Evolutionary conservation across 2,797 vertebrate genomes (phyloP).

Genomic region (Rhadinocentrus ornatus): DNA sequence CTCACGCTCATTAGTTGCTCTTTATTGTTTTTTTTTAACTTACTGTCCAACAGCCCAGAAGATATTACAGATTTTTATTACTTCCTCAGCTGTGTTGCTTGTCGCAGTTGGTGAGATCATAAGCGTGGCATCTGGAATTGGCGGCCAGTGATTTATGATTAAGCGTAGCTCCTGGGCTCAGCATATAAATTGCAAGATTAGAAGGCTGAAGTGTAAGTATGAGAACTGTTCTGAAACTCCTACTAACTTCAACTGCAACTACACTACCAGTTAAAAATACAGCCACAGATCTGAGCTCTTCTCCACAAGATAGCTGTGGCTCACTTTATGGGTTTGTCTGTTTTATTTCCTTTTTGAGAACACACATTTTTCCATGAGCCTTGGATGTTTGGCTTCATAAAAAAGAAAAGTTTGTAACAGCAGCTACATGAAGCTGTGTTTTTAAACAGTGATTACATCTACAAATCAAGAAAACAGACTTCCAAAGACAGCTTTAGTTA

Average conservation of each 20-base stretch:
- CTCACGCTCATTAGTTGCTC: background rate
- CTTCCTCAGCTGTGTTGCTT: slow-evolving; percentile 36
- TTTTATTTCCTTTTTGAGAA: background rate
- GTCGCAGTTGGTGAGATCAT: slow-evolving; percentile 41
- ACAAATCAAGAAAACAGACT: background rate
- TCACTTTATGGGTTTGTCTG: background rate
- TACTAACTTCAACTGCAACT: background rate
- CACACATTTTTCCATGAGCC: background rate
- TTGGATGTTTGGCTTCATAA: background rate
- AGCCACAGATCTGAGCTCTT: background rate
- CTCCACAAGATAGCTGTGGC: background rate
- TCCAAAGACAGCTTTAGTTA: background rate
- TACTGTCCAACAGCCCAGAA: background rate
- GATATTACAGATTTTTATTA: slow-evolving; percentile 8
- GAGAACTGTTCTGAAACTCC: background rate
- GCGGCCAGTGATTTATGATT: slow-evolving; percentile 27
- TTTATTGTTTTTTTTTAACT: background rate
- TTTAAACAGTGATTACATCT: background rate
- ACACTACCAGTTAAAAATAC: background rate
- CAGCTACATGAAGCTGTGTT: background rate
- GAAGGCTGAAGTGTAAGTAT: background rate
- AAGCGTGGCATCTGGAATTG: slow-evolving; percentile 14
- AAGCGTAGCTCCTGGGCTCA: slow-evolving; percentile 3
- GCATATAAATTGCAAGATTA: slow-evolving; percentile 12
- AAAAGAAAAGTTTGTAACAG: background rate